Evolutionary conservation across 2,888 invertebrate species (phyloP).

Genomic region (Mantis religiosa): DNA sequence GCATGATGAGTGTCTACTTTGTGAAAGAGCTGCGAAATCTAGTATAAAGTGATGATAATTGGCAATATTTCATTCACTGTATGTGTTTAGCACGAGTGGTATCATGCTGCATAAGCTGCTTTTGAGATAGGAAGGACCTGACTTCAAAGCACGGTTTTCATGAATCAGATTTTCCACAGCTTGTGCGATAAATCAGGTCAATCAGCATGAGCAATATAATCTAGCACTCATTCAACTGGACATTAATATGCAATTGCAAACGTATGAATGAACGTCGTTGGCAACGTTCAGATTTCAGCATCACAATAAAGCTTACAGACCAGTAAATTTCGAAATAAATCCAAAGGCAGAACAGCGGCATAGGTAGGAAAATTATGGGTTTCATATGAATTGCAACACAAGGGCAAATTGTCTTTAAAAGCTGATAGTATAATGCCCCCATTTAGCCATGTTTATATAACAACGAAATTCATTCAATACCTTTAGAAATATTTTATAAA

Average conservation of each 20-base stretch:
- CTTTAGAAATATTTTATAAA: too few species aligned
- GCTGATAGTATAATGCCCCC: too few species aligned
- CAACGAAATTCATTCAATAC: too few species aligned
- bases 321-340: neutral
- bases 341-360: neutral
- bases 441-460: too few species aligned
- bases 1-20: neutral
- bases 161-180: neutral
- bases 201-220: neutral
- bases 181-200: neutral
- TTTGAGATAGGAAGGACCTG: neutral
- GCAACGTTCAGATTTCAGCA: neutral
- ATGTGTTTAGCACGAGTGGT: neutral
- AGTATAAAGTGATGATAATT: neutral
- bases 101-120: neutral
- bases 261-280: neutral
- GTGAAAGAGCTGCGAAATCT: neutral
- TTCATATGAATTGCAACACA: neutral
- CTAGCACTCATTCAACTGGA: neutral
- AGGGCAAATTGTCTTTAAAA: neutral
- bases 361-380: neutral
- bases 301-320: neutral
- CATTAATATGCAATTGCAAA: neutral
- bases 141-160: neutral
- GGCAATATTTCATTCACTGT: neutral